Percentiles rank a stretch among this genome's conserved stretches.
Conservation (phyloP, 2,797 vertebrate genomes). For the Enteromius afrohamiltoni region DNA sequence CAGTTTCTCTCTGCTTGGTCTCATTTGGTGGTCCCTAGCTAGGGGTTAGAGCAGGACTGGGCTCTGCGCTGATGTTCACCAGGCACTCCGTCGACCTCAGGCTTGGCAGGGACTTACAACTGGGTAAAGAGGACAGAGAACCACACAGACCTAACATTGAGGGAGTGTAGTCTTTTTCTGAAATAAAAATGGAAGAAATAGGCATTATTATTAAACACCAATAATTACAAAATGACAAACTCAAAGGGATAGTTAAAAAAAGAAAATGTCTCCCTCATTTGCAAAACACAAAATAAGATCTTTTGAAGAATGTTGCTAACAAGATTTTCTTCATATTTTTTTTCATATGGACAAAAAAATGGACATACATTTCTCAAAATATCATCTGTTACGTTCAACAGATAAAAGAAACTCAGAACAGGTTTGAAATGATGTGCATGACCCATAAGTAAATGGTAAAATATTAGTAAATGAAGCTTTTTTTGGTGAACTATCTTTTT, state of each 20-base stretch:
- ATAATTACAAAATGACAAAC: not conserved
- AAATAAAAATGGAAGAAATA: not conserved
- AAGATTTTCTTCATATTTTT: too few species aligned
- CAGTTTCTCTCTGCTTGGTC: constrained; percentile 35
- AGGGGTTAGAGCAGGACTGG: constrained; percentile 91
- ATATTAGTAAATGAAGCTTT: not conserved
- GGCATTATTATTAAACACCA: not conserved
- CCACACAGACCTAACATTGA: constrained; percentile 96
- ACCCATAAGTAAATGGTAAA: not conserved
- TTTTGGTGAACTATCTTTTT: not conserved
- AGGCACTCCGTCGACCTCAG: constrained; percentile 98
- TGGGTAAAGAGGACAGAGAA: constrained; percentile 92
- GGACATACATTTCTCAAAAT: not conserved
- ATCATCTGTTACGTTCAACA: not conserved
- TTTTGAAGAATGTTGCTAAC: not conserved
- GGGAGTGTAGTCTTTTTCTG: constrained; percentile 94
- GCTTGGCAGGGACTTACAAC: constrained; percentile 95
- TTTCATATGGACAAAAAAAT: not conserved
- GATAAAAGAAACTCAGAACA: not conserved
- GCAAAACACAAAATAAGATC: not conserved
- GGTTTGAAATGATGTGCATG: not conserved
- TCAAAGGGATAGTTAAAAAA: not conserved
- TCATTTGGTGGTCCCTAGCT: constrained; percentile 81
- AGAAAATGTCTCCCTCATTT: not conserved
- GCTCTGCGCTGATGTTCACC: constrained; percentile 94